A percentile compares a stretch with the other conserved stretches of the same genome.
phyloP scores from a whole-genome alignment of 2,797 vertebrate genomes.

The Adrianichthys oophorus region DNA sequence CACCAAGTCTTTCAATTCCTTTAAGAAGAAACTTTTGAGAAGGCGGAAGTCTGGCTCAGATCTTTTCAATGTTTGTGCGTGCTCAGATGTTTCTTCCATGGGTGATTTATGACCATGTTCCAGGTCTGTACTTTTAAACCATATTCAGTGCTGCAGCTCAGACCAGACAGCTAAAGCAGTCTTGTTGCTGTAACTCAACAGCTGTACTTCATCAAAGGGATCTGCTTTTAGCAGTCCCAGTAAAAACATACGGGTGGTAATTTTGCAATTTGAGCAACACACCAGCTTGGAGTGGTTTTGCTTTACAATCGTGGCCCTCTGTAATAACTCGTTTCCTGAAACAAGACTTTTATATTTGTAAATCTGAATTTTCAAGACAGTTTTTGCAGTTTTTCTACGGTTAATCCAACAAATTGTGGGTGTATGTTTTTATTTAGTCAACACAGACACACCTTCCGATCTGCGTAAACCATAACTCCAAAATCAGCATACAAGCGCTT shows the following conservation, averaged over 20 bases:
- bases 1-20: too few relatives aligned
- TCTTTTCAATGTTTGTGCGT: conserved; percentile 13
- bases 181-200: conserved; percentile 56
- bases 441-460: conserved; percentile 8
- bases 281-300: conserved; percentile 12
- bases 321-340: conserved; percentile 15
- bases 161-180: conserved; percentile 54
- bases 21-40: conserved; percentile 3
- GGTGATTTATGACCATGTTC: conserved; percentile 55
- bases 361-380: conserved; percentile 25
- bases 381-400: conserved; percentile 7
- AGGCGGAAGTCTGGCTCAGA: conserved; percentile 20
- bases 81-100: conserved; percentile 42
- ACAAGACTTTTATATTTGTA: neutral
- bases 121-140: conserved; percentile 52
- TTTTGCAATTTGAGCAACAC: conserved; percentile 28
- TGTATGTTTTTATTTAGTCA: conserved; percentile 49
- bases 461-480: conserved; percentile 12
- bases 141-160: conserved; percentile 52
- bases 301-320: conserved; percentile 16
- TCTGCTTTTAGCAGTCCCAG: conserved; percentile 44
- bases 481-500: conserved; percentile 14
- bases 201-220: conserved; percentile 47
- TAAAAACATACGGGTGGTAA: conserved; percentile 3
- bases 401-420: conserved; percentile 10